Evolutionary conservation across 2,113 vertebrate species (phyloP).

Genomic region (Sardina pilchardus): DNA sequence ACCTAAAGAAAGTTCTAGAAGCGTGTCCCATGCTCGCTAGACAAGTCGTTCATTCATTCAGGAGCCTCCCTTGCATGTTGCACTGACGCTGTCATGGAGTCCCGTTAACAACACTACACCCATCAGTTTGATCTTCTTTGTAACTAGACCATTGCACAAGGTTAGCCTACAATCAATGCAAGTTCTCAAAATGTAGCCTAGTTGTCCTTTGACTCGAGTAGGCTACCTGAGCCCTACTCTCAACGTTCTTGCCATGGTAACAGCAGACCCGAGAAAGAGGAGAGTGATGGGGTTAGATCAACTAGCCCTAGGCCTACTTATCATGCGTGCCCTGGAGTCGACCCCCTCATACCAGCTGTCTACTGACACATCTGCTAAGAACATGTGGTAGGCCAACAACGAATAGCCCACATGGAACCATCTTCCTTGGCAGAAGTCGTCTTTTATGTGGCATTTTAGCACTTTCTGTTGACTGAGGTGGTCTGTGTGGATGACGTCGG

Average conservation of each 20-base stretch:
- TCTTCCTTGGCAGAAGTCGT: not conserved
- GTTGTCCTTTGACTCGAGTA: no score
- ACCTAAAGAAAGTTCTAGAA: no score
- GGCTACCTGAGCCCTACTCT: no score
- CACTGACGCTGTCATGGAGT: no score
- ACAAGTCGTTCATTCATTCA: no score
- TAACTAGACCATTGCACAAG: not conserved
- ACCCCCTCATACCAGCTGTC: not conserved
- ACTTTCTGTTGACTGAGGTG: not conserved
- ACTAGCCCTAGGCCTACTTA: not conserved
- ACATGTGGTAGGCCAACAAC: not conserved
- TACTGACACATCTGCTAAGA: not conserved
- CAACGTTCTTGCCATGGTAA: no score
- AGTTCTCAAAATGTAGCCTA: no score
- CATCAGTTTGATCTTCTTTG: not conserved
- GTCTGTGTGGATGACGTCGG: not conserved
- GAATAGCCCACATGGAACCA: not conserved
- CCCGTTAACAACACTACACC: not conserved
- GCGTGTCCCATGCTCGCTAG: no score
- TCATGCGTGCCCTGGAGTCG: not conserved
- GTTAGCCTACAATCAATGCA: no score
- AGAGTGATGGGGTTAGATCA: not conserved
- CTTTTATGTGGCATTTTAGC: not conserved
- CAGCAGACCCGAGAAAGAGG: no score
- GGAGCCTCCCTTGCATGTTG: no score